Base-by-base conservation (phyloP, 92 coral and sea anemone genomes). In the Palythoa heliodiscus region DNA sequence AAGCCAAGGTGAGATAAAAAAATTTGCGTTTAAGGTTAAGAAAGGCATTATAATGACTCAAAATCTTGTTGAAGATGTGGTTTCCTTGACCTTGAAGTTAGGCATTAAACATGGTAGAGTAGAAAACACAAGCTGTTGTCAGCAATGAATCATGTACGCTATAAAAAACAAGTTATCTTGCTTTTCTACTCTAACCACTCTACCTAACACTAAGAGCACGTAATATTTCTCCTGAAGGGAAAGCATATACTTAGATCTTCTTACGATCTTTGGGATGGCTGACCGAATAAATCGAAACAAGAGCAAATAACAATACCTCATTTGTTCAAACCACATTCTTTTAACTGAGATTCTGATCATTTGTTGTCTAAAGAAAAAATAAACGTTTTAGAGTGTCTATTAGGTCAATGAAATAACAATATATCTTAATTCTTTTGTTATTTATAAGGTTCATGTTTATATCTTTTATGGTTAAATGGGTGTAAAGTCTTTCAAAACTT, bases 1-100 rank as follows among this genome's bases (percentile, higher is more conserved):
- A 37, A 80, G 48, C 74, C 37, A 80, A 66, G 84, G 74, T 66
- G 24, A 66, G 84, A 80, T 20, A 64, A 20, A 11, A 11, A 50
- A 16, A 15, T 20, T 80, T 80, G 6, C 37, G 35, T 50, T 20
- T 14, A 16, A 47, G 63, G 16, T 8, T 0, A 29, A 29, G 53
- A 14, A 2, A 11, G 16, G 2, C 16, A 22, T 15, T 1, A 19
- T 2, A 47, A 50, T 15, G 67, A 7, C 37, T 10, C 58, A 15
- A 43, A 58, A 58, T 14, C 0, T 12, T 10, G 24, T 2, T n/a
- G 55, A 48, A 19, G n/a, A 17, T 15, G 67, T 22, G 25, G 10
- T 19, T 19, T 63, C 11, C 11, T 3, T 7, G 11, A 22, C 20
- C 0, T 17, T 63, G 10, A 63, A 1, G 19, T 11, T 29, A 13